Evolutionary conservation across 2,797 vertebrate species (phyloP), one percentile per base, ranked within the genome.

Genomic region (Phoxinus dragarum): DNA sequence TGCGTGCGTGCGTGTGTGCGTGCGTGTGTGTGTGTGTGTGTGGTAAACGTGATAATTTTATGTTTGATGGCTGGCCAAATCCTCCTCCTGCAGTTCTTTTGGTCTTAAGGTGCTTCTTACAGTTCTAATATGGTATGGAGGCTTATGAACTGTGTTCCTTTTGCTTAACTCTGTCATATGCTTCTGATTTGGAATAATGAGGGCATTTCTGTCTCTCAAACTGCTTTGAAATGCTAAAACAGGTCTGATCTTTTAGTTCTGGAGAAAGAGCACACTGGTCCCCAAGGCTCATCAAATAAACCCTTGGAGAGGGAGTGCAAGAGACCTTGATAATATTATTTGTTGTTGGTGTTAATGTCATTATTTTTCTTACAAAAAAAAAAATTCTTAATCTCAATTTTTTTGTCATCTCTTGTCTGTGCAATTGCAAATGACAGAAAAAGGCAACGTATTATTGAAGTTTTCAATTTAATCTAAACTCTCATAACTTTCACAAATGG

Each of bases 151-250:
- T 21, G n/a, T 59, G 42, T 89, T 88, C 84, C 59, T 86, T 86
- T 86, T 84, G 88, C 85, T 71, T 36, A 19, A 64, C 27, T 73
- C 56, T 74, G 80, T 89, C 88, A 88, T 90, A 92, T 93, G 91
- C 90, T 90, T 90, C 90, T 61, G 88, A 87, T 91, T 52, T 86
- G 87, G 88, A 91, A 91, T 92, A 93, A 95, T 91, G 91, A 92
- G 89, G 67, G 82, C 68, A 78, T 89, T 91, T 92, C 90, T 81
- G 92, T 89, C 40, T 88, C 84, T 88, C 80, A 78, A 73, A 86
- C 73, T 91, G 87, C 92, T 94, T 94, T 94, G 93, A 94, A 93
- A 94, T 93, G 92, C 89, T 92, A 93, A 94, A 93, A 80, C 84
- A 88, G 81, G 81, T 86, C 88, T 86, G 84, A 89, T 90, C 88